Conservation (phyloP, 2,113 vertebrate species). For the Blennius ocellaris region DNA sequence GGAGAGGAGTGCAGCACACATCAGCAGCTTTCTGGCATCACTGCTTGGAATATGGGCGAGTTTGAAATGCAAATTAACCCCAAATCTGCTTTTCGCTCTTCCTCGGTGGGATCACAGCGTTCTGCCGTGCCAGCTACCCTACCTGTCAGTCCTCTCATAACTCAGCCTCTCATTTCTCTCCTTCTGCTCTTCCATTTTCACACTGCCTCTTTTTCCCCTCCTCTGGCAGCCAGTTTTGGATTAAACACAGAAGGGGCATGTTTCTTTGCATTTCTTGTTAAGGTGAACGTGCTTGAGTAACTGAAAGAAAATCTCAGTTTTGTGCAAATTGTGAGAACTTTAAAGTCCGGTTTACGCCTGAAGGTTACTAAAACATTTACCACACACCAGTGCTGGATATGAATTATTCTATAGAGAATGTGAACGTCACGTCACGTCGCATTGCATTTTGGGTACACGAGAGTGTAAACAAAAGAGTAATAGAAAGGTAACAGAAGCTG, state of each 20-base stretch:
- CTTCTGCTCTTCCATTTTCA: not conserved
- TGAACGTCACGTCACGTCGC: no score
- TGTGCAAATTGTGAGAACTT: not conserved
- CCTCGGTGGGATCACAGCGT: conserved; percentile 49
- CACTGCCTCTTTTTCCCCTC: not conserved
- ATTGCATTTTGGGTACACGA: no score
- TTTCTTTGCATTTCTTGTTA: not conserved
- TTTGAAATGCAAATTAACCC: conserved; percentile 76
- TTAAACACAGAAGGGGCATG: conserved; percentile 5
- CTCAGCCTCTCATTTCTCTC: conserved; percentile 34
- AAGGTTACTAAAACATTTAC: no score
- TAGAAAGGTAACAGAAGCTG: no score
- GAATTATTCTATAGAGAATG: no score
- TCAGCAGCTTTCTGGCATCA: conserved; percentile 49
- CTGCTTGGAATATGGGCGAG: conserved; percentile 33
- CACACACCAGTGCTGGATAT: no score
- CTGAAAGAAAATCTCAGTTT: not conserved
- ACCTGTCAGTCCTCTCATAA: conserved; percentile 53
- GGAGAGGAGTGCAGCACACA: conserved; percentile 12
- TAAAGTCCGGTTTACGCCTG: not conserved
- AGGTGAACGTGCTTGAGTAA: conserved; percentile 8
- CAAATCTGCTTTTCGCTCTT: conserved; percentile 60
- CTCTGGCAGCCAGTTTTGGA: conserved; percentile 4
- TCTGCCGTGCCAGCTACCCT: conserved; percentile 34
- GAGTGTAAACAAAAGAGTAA: no score